These are phyloP conservation scores for Nasonia oneida DNA, from an alignment of 2,888 invertebrate genomes.

Conservation along the genomic window DNA sequence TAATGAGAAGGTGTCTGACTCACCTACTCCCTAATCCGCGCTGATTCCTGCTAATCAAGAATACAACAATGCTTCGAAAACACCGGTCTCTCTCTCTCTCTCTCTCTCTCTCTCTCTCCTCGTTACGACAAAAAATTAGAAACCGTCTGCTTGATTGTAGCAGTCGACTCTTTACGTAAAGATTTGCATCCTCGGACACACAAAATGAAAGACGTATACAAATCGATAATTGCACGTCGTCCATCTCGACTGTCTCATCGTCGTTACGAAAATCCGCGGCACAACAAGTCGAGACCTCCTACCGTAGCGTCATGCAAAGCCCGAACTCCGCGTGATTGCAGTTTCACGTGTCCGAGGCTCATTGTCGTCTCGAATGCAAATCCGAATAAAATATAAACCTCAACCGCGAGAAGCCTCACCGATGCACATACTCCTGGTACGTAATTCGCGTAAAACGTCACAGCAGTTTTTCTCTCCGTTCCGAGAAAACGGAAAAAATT, in stretches of 20 bases:
- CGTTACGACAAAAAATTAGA: background rate
- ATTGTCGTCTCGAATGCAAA: background rate
- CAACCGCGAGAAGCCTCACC: background rate
- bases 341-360: background rate
- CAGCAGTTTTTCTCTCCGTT: background rate
- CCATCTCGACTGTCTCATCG: background rate
- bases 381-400: background rate
- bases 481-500: background rate
- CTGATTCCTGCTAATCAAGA: background rate
- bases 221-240: constrained; percentile 10
- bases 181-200: background rate
- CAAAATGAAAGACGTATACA: constrained; percentile 31
- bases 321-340: background rate
- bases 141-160: constrained; percentile 13
- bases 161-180: background rate
- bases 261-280: background rate
- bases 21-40: background rate
- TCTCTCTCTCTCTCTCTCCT: background rate
- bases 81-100: background rate
- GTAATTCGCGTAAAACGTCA: background rate
- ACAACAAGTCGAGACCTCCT: background rate
- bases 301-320: background rate
- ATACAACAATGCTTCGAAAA: background rate
- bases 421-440: background rate
- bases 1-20: background rate